These are phyloP conservation scores for Malachius bipustulatus DNA, from an alignment of 2,888 invertebrate species.

Conservation along the genomic window DNA sequence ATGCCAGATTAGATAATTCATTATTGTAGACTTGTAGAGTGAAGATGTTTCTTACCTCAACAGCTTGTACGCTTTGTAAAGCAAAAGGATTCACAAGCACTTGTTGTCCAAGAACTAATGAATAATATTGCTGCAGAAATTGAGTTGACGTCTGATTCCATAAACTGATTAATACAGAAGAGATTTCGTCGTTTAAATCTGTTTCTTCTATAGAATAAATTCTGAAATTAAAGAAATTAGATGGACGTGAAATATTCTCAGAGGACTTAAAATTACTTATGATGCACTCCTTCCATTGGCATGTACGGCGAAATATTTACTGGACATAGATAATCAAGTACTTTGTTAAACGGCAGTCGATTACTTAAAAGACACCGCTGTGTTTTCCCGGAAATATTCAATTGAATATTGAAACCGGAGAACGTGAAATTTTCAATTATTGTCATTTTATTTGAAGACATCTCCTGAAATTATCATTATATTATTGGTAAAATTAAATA, in stretches of 20 bases:
- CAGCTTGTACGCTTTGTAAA: constrained; percentile 21
- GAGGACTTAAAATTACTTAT: constrained; percentile 32
- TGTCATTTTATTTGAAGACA: constrained; percentile 7
- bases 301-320: constrained; percentile 35
- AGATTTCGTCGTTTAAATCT: constrained; percentile 42
- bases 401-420: constrained; percentile 28
- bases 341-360: constrained; percentile 31
- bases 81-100: constrained; percentile 70
- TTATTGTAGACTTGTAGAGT: too few relatives aligned
- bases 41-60: background rate
- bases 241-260: too few relatives aligned
- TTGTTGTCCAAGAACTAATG: constrained; percentile 62
- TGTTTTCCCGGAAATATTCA: constrained; percentile 31
- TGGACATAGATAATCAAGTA: constrained; percentile 33
- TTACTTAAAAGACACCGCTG: constrained; percentile 34
- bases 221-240: constrained; percentile 37
- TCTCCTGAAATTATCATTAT: too few relatives aligned
- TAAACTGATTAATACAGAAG: constrained; percentile 43
- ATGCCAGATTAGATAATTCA: too few relatives aligned
- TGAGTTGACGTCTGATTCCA: constrained; percentile 57
- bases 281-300: constrained; percentile 34
- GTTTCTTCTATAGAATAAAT: constrained; percentile 55
- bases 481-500: too few relatives aligned
- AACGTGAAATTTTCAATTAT: constrained; percentile 27
- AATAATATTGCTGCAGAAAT: constrained; percentile 69